Evolutionary conservation across 2,113 vertebrate species (phyloP), one percentile per base, ranked within the genome.

Genomic region (Lepus americanus): DNA sequence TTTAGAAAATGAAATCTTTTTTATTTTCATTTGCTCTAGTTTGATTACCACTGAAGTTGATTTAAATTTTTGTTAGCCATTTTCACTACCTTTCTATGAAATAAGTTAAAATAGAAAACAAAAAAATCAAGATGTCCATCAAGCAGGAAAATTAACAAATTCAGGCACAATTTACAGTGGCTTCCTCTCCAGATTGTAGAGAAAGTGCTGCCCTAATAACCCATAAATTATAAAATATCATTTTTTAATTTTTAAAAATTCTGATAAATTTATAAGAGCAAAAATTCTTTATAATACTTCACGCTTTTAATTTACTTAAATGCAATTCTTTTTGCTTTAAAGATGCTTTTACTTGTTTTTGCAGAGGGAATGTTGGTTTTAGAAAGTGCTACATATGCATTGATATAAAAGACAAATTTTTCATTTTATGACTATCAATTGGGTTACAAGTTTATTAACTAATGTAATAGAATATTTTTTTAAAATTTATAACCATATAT

Each of bases 1-100:
- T 72, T 72, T 63, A 89, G 55, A 77, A 59, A 61, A 77, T 73
- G 29, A 44, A 36, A 84, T 64, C 66, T 59, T 77, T 86, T 14
- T 39, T 92, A 36, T 74, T 76, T 67, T 76, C 76, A 81, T 61
- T 90, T 90, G 14, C 27, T 74, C 86, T 44, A 80, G 23, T 73
- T 59, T 85, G 6, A 53, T 82, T 78, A 10, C 64, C 29, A 29
- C 4, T 73, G 36, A 94, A 82, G 51, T 77, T 27, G 4, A 87
- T 59, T 70, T 84, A 63, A 33, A 74, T 82, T 83, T 82, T 61
- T 81, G 19, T 44, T 39, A 90, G 12, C n/a, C 13, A 19, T 78
- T 89, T n/a, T 20, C 39, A 25, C 55, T 69, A 22, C 14, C 19
- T 59, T 44, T 59, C 3, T 39, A 10, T 74, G n/a, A 63, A 77